Evolutionary conservation across 2,113 vertebrate genomes (phyloP), one percentile per base, ranked within the genome.

Genomic region (Pycnonotus jocosus): DNA sequence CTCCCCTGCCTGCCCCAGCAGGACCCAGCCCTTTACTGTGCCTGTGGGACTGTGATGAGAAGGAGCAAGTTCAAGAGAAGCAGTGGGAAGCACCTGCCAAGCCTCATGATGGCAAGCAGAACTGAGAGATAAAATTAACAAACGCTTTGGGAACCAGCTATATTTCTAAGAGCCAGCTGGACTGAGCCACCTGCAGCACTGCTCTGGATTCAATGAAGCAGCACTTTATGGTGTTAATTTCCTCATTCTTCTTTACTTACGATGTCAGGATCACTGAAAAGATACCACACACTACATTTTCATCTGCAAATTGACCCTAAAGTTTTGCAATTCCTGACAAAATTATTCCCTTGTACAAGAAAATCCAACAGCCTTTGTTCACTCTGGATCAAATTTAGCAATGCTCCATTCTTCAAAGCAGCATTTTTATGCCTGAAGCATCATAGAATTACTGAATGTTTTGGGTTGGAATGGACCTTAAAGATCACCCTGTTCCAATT

Each of bases 81-180:
- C 4, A 37, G 14, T 8, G 27, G 37, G n/a, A 92, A 84, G 25
- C 0, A 0, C 38, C 45, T 50, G 86, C 42, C 68, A 83, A 81
- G 23, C 10, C 15, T 23, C 45, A 14, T 35, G 24, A 62, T 22
- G 21, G 42, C 1, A 5, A 73, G 35, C 25, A 78, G 62, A 54
- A 51, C 45, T 23, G 50, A 65, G 45, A 80, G 62, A 69, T 21
- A 90, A 74, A 60, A 88, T 71, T 72, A 62, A 74, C 22, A 81
- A 77, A 77, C 2, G 31, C 54, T 92, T 88, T 65, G 72, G 58
- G 54, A 83, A 86, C 1, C 23, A 78, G 25, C 45, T 73, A 2
- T 24, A 66, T 65, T 77, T 86, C 80, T 73, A 53, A 20, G 35
- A 80, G 83, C 80, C 91, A 95, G 37, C 35, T 92, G 80, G 76